phyloP scores from a whole-genome alignment of 2,888 invertebrate species.

The Thecocarcelia acutangulata region DNA sequence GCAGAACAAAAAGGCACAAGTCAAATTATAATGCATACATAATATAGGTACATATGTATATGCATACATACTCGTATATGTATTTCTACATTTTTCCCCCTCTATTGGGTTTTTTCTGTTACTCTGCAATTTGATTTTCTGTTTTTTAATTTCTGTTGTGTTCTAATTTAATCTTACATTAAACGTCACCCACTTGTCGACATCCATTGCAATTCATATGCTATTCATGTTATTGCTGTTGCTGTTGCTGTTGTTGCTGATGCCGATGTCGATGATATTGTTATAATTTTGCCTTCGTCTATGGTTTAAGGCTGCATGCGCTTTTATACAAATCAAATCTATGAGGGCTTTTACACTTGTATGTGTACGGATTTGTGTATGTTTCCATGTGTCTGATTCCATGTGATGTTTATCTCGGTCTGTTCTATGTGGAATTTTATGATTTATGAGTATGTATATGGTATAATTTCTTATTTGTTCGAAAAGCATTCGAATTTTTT shows the following conservation, averaged over 20 bases:
- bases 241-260: slow-evolving; percentile 18
- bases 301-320: slow-evolving; percentile 36
- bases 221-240: too few species aligned
- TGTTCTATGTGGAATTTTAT: slow-evolving; percentile 39
- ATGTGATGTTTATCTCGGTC: slow-evolving; percentile 64
- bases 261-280: slow-evolving; percentile 23
- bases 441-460: slow-evolving; percentile 8
- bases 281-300: slow-evolving; percentile 46
- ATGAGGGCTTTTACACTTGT: not conserved
- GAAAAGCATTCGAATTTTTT: slow-evolving; percentile 42
- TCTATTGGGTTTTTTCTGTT: not conserved
- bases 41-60: slow-evolving; percentile 9
- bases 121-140: slow-evolving; percentile 16
- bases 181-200: slow-evolving; percentile 68
- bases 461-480: slow-evolving; percentile 29
- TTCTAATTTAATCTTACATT: slow-evolving; percentile 63
- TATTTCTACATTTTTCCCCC: slow-evolving; percentile 42
- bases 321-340: not conserved
- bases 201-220: slow-evolving; percentile 51
- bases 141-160: slow-evolving; percentile 31
- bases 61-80: slow-evolving; percentile 16
- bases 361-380: not conserved
- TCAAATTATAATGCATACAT: too few species aligned
- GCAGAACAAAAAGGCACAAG: too few species aligned
- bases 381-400: not conserved